Evolutionary conservation across 2,113 vertebrate species (phyloP).

Genomic region (Sula dactylatra): DNA sequence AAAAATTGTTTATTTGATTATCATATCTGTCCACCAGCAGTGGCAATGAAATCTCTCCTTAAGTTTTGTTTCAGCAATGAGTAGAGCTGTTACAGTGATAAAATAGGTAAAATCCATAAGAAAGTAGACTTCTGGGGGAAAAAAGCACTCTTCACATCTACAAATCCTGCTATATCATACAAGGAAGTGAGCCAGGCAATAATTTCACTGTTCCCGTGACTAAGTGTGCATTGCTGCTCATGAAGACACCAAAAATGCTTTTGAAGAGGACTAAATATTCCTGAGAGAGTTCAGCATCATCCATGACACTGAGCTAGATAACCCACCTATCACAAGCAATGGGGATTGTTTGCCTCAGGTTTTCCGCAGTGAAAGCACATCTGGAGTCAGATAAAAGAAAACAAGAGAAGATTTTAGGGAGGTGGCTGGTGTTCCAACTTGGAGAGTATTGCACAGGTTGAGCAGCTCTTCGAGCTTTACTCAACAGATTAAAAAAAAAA

Average conservation of each 20-base stretch:
- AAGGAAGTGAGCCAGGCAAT: not conserved
- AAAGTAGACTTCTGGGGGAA: not conserved
- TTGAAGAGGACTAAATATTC: not conserved
- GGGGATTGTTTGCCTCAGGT: not conserved
- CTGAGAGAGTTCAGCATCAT: not conserved
- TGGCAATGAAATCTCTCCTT: not conserved
- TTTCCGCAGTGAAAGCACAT: not conserved
- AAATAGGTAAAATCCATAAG: not conserved
- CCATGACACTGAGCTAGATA: not conserved
- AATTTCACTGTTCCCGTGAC: not conserved
- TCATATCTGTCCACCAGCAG: not conserved
- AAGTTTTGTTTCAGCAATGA: not conserved
- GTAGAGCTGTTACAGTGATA: not conserved
- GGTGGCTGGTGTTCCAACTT: not conserved
- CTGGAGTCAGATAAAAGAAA: not conserved
- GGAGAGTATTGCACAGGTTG: not conserved
- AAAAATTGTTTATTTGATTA: not conserved
- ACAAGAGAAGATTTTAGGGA: not conserved
- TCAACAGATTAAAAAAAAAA: not conserved
- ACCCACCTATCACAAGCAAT: not conserved
- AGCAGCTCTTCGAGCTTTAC: not conserved
- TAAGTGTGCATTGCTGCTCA: not conserved
- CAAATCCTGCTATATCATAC: not conserved
- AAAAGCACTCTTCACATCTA: not conserved
- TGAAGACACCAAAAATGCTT: not conserved